Conservation (phyloP, 1,140 invertebrate genomes). For the Pseudoatta argentina region DNA sequence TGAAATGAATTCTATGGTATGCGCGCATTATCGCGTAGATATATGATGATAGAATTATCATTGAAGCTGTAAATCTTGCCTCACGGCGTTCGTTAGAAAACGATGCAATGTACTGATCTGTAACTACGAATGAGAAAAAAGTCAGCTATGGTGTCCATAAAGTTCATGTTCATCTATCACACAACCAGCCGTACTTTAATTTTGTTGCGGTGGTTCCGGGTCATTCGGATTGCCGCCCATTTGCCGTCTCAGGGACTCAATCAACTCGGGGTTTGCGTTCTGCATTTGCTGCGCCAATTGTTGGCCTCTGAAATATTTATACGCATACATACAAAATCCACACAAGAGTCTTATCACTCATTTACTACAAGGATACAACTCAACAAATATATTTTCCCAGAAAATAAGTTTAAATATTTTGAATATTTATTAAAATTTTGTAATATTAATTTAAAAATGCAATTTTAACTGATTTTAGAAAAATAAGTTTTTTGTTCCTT, state of each 20-base stretch:
- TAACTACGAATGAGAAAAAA: conserved; percentile 52
- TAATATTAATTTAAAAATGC: too few species aligned
- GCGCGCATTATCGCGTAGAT: conserved; percentile 33
- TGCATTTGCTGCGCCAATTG: conserved; percentile 90
- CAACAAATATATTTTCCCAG: too few species aligned
- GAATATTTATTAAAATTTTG: too few species aligned
- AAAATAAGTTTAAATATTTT: too few species aligned
- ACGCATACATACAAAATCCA: not conserved
- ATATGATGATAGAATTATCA: conserved; percentile 30
- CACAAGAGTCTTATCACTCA: not conserved
- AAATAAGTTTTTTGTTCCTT: too few species aligned
- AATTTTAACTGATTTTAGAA: too few species aligned
- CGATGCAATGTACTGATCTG: conserved; percentile 18
- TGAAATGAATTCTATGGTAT: conserved; percentile 54
- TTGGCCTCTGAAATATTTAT: conserved; percentile 87
- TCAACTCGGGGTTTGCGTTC: conserved; percentile 89
- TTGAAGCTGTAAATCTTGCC: conserved; percentile 32
- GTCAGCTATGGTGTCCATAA: conserved; percentile 39
- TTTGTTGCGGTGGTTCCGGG: conserved; percentile 80
- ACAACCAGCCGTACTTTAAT: conserved; percentile 73
- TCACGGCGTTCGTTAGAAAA: conserved; percentile 32
- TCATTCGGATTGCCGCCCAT: conserved; percentile 83
- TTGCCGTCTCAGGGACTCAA: conserved; percentile 89
- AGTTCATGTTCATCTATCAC: conserved; percentile 46
- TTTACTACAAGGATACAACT: too few species aligned